Conservation (phyloP, 2,113 vertebrate genomes). For the Callithrix jacchus region DNA sequence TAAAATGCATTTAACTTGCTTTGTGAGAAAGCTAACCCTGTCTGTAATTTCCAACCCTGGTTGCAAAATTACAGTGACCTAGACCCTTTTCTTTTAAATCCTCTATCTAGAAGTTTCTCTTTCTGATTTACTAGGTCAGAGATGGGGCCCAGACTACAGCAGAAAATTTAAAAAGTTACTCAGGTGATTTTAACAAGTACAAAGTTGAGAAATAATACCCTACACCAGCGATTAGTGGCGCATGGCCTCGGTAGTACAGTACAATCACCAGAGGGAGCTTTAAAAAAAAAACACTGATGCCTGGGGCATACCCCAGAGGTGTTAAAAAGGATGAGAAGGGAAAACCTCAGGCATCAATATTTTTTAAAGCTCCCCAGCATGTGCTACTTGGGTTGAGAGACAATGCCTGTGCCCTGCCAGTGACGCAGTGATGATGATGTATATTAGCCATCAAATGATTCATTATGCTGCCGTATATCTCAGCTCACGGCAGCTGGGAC, state of each 20-base stretch:
- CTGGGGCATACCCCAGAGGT: background rate
- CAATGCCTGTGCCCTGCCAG: background rate
- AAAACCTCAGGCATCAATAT: background rate
- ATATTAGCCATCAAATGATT: conserved; percentile 50
- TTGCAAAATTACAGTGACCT: background rate
- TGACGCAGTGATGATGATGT: background rate
- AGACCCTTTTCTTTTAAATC: background rate
- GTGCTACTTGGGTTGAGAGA: background rate
- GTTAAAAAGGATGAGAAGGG: background rate
- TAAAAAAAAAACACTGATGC: background rate
- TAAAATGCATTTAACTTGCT: background rate
- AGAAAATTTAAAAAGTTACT: background rate
- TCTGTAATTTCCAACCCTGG: background rate
- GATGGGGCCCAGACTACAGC: background rate
- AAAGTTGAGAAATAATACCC: background rate
- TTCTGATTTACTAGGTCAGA: background rate
- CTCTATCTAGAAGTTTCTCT: background rate
- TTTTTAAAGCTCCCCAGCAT: background rate
- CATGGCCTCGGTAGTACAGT: background rate
- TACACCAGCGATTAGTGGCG: background rate
- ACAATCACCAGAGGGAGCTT: background rate
- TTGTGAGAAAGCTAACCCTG: background rate
- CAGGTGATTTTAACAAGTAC: conserved; percentile 20
- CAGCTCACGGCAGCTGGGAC: background rate
- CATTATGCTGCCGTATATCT: conserved; percentile 9